Evolutionary conservation across 2,113 vertebrate species (phyloP).

Genomic region (Maccullochella peelii): DNA sequence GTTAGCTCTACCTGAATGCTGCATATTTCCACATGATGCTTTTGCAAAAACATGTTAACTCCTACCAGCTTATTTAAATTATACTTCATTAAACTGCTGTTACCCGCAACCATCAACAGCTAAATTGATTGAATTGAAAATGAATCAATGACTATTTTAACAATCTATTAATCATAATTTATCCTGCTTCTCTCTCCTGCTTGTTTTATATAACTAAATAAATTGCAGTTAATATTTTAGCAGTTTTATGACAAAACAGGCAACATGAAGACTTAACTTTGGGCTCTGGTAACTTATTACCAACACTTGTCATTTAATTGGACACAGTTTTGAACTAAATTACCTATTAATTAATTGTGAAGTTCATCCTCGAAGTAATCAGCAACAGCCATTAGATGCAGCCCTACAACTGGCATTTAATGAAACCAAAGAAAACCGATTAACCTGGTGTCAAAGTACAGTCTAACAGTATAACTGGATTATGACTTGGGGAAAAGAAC

Average conservation of each 20-base stretch:
- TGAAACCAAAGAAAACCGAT: slow-evolving; percentile 8
- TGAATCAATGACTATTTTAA: background rate
- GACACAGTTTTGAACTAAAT: background rate
- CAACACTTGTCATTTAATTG: background rate
- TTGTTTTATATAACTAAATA: too few species aligned
- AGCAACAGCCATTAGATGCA: background rate
- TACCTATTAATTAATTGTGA: background rate
- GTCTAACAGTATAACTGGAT: background rate
- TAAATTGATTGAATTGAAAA: background rate
- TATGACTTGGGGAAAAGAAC: background rate
- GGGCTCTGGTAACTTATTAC: background rate
- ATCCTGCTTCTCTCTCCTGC: too few species aligned
- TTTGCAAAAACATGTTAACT: background rate
- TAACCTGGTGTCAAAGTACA: background rate
- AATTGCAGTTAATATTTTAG: background rate
- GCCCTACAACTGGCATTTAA: background rate
- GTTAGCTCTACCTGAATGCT: background rate
- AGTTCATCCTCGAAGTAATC: background rate
- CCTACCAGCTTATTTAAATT: background rate
- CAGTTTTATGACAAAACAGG: background rate
- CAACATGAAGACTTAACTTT: background rate
- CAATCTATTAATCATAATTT: background rate
- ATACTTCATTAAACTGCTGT: background rate
- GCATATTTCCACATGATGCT: background rate
- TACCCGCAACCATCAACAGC: background rate